These are phyloP conservation scores for Chrysolina americana DNA, from an alignment of 2,888 invertebrate genomes.

Conservation along the genomic window DNA sequence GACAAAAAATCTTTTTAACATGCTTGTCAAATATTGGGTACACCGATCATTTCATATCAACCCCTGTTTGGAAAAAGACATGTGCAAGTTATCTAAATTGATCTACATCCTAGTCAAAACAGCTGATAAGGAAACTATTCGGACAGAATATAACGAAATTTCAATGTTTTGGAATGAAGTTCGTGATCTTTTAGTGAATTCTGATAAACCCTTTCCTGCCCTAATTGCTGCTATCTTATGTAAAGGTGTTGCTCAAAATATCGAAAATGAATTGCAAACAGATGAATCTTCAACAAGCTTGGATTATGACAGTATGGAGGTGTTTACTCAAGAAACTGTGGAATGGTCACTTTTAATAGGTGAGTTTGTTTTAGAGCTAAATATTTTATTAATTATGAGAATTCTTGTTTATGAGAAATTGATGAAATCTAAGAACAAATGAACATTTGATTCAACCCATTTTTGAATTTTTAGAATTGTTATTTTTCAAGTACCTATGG, in stretches of 20 bases:
- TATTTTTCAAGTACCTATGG: no score
- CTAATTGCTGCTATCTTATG: conserved; percentile 88
- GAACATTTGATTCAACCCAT: no score
- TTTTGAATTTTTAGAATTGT: no score
- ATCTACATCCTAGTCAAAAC: conserved; percentile 78
- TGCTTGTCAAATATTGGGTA: conserved; percentile 82
- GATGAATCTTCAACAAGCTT: conserved; percentile 57
- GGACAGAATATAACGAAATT: conserved; percentile 78
- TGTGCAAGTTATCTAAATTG: conserved; percentile 79
- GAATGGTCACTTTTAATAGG: conserved; percentile 90
- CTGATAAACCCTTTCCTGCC: conserved; percentile 82
- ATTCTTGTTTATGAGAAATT: no score
- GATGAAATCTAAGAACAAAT: no score
- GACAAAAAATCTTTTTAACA: conserved; percentile 78
- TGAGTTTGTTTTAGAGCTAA: not conserved
- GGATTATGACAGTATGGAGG: conserved; percentile 69
- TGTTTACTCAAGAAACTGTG: conserved; percentile 86
- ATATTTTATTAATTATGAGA: no score
- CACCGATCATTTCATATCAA: conserved; percentile 73
- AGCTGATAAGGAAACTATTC: conserved; percentile 71
- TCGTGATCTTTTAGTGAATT: conserved; percentile 80
- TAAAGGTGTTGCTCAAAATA: conserved; percentile 78
- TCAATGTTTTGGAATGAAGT: conserved; percentile 89
- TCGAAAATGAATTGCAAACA: conserved; percentile 69
- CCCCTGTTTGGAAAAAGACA: conserved; percentile 72